Conservation (phyloP, 2,797 vertebrate genomes). For the Rhinoraja longicauda region DNA sequence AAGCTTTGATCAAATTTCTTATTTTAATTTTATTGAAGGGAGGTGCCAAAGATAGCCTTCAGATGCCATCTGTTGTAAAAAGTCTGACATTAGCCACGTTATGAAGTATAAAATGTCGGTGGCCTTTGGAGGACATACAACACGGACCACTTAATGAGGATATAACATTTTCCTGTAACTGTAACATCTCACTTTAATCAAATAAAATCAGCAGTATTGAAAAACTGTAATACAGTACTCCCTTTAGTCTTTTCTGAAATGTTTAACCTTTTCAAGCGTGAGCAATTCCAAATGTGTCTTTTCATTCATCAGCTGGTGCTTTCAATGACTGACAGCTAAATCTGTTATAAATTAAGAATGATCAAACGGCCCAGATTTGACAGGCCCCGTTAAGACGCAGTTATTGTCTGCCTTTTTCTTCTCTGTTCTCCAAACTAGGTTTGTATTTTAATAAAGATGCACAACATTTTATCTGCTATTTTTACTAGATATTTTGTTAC, state of each 20-base stretch:
- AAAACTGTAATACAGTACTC: conserved; percentile 33
- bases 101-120: conserved; percentile 78
- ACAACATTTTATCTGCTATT: conserved; percentile 5
- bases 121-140: conserved; percentile 51
- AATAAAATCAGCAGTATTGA: conserved; percentile 19
- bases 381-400: conserved; percentile 11
- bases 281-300: conserved; percentile 36
- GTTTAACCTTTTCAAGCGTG: conserved; percentile 38
- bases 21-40: conserved; percentile 64
- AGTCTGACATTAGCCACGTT: conserved; percentile 62
- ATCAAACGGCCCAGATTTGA: conserved; percentile 23
- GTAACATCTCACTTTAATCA: conserved; percentile 39
- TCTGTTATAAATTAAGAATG: conserved; percentile 38
- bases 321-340: conserved; percentile 35
- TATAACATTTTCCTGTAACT: conserved; percentile 33
- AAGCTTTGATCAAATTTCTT: conserved; percentile 65
- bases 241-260: conserved; percentile 30
- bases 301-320: conserved; percentile 38
- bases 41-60: conserved; percentile 72
- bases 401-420: background rate
- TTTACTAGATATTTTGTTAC: conserved; percentile 24
- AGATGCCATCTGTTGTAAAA: conserved; percentile 76
- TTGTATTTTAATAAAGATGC: background rate
- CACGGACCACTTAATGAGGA: conserved; percentile 19
- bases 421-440: background rate